A percentile compares a stretch with the other conserved stretches of the same genome.
These are phyloP conservation scores for Parelbella ahira DNA, from an alignment of 2,888 invertebrate species.

Conservation along the genomic window DNA sequence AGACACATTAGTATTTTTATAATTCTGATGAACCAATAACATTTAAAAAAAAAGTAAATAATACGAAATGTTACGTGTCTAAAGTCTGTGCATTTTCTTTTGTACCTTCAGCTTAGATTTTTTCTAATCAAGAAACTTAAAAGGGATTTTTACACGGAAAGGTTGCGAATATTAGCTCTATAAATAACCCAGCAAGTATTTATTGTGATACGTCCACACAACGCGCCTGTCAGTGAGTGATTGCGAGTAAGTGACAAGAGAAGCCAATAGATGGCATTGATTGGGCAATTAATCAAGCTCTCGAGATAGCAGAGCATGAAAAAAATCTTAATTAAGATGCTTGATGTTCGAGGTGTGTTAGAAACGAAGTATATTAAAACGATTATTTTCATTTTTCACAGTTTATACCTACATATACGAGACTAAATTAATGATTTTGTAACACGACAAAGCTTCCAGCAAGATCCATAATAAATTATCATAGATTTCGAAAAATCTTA, in stretches of 20 bases:
- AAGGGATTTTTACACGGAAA: slow-evolving; percentile 51
- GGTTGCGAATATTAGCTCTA: slow-evolving; percentile 65
- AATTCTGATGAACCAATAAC: too few species aligned
- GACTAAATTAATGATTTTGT: too few species aligned
- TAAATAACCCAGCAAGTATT: slow-evolving; percentile 62
- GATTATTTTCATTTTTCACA: too few species aligned
- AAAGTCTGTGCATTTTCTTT: too few species aligned
- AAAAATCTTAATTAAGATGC: slow-evolving; percentile 29
- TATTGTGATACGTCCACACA: slow-evolving; percentile 53
- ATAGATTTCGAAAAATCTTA: too few species aligned
- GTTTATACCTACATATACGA: too few species aligned
- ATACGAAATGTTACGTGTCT: too few species aligned
- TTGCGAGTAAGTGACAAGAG: slow-evolving; percentile 56
- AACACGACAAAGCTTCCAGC: too few species aligned
- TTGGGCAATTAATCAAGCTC: slow-evolving; percentile 67
- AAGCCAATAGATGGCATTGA: slow-evolving; percentile 65
- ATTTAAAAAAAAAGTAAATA: too few species aligned
- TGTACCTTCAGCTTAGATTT: too few species aligned
- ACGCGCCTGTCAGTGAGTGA: slow-evolving; percentile 57
- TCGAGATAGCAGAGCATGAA: slow-evolving; percentile 16
- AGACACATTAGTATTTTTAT: not conserved
- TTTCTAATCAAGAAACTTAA: too few species aligned
- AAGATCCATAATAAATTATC: too few species aligned
- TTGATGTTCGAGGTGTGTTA: slow-evolving; percentile 5
- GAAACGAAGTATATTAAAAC: not conserved